These are phyloP conservation scores for Oncorhynchus nerka DNA, from an alignment of 2,113 vertebrate species.

Conservation along the genomic window DNA sequence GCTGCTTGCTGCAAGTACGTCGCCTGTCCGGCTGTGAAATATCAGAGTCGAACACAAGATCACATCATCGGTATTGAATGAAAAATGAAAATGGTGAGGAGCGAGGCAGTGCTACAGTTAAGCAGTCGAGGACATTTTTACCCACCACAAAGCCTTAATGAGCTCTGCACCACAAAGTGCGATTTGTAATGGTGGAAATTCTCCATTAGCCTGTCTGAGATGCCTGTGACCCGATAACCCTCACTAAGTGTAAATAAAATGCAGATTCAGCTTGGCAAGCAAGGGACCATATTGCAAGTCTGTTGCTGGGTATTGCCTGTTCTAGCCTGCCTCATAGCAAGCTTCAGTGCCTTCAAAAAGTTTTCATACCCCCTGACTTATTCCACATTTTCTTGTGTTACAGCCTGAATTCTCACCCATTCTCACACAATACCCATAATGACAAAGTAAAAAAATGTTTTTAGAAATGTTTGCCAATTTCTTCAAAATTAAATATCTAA, in stretches of 20 bases:
- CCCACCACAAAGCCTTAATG: background rate
- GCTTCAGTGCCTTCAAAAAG: no score
- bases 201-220: slow-evolving; percentile 5
- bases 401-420: no score
- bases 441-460: no score
- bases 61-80: background rate
- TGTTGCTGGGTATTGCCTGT: background rate
- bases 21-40: background rate
- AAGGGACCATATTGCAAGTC: background rate
- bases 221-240: background rate
- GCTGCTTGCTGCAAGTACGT: background rate
- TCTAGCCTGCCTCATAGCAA: background rate
- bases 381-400: no score
- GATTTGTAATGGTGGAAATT: background rate
- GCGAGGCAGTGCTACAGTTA: background rate
- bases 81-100: background rate
- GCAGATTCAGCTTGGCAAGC: background rate
- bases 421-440: no score
- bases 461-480: no score
- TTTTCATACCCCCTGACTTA: no score
- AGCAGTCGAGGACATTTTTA: background rate
- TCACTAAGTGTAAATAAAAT: background rate
- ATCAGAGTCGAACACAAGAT: background rate
- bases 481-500: no score
- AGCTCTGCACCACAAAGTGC: background rate